Base-by-base conservation (phyloP, 2,113 vertebrate species). In the Riparia riparia region DNA sequence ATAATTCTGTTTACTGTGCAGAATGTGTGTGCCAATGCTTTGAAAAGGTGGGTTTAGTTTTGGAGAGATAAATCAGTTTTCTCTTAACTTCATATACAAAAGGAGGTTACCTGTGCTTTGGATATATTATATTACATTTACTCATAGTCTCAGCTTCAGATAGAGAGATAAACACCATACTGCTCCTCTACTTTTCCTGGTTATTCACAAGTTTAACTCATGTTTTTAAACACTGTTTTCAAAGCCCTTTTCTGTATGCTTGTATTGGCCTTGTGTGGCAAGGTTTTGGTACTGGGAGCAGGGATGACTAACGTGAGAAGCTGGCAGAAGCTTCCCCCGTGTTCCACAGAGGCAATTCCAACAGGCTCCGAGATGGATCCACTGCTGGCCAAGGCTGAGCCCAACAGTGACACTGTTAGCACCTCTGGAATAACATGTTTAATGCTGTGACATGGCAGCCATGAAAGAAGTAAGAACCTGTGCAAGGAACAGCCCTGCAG, bases 401-500 rank as follows among this genome's bases (percentile, higher is more conserved):
- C 14, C 58, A 53, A 5, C 32, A 70, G 19, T 6, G 19, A 17
- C 37, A 26, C 21, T 29, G 28, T 5, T 10, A 25, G 37, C 14
- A 8, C 17, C 20, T 47, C 28, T 47, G 58, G 9, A 9, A 51
- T 41, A 65, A 41, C 6, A 13, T 17, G 25, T 51, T 79, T 31
- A 61, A 12, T 45, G 39, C 39, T 69, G 26, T 45, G 53, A 39
- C 47, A 22, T 6, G 12, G 17, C 45, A 61, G 32, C 26, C 0
- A 0, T 68, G 63, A 51, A 51, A 68, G 22, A 7, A 42, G 15
- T 29, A 8, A 51, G 37, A 57, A 12, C 4, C 15, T 15, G 9
- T 45, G 57, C 26, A 1, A 68, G 29, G 5, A n/a, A 1, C n/a
- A 72, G 0, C 19, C 1, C 24, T 39, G 45, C 50, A 45, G 44